Conservation (phyloP, 2,888 invertebrate species). For the Pollenia amentaria region DNA sequence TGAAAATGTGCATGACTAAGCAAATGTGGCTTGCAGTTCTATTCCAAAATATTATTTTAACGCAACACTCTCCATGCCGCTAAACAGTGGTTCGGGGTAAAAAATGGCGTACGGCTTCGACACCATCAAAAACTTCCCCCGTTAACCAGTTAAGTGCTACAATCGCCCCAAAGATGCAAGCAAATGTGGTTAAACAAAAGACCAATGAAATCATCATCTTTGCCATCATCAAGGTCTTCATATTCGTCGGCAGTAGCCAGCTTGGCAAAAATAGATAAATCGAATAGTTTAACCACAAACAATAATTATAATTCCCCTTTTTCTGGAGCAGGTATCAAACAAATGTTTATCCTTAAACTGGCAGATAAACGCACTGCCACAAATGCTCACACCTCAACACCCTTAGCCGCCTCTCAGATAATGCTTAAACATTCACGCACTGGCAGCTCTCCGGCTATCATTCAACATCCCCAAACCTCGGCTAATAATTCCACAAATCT, state of each 20-base stretch:
- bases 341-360: constrained; percentile 88
- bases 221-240: constrained; percentile 76
- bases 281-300: constrained; percentile 80
- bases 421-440: constrained; percentile 91
- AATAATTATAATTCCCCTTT: constrained; percentile 75
- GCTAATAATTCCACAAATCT: constrained; percentile 61
- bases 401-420: constrained; percentile 70
- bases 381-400: constrained; percentile 38
- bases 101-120: constrained; percentile 84
- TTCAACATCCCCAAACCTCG: constrained; percentile 85
- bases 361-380: constrained; percentile 81
- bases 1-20: not conserved
- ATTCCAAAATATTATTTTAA: not conserved
- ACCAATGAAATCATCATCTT: constrained; percentile 93
- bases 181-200: constrained; percentile 91
- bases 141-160: constrained; percentile 91
- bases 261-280: constrained; percentile 82
- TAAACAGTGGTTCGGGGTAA: constrained; percentile 83
- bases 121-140: constrained; percentile 87
- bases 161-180: constrained; percentile 90
- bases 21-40: not conserved
- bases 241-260: constrained; percentile 67
- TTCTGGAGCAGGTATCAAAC: constrained; percentile 83
- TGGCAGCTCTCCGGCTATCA: constrained; percentile 92
- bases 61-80: constrained; percentile 42